Base-by-base conservation (phyloP, 2,888 invertebrate species). In the Orchesella flavescens region DNA sequence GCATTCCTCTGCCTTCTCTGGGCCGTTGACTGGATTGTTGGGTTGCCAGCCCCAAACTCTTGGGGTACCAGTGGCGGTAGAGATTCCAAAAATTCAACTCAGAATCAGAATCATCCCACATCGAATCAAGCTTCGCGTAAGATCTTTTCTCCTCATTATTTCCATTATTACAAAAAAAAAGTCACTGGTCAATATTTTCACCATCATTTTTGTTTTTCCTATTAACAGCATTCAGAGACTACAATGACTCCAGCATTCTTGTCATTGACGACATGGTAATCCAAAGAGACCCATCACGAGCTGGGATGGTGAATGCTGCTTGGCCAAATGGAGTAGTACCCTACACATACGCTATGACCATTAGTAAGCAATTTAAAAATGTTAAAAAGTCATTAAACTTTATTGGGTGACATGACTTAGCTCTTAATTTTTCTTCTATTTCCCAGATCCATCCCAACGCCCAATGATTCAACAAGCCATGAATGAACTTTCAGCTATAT, bases 181-280 rank as follows among this genome's bases (percentile, higher is more conserved):
- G n/a, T n/a, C n/a, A n/a, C n/a, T n/a, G n/a, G n/a, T n/a, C n/a
- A n/a, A n/a, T n/a, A n/a, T n/a, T n/a, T n/a, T n/a, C n/a, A n/a
- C n/a, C n/a, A n/a, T n/a, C n/a, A n/a, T n/a, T n/a, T n/a, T n/a
- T n/a, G n/a, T n/a, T n/a, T n/a, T n/a, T n/a, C n/a, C n/a, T n/a
- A n/a, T 34, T 66, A 7, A 19, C 19, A 85, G 83, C 68, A n/a
- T 74, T 77, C 17, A 34, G 34, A 13, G 77, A 73, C 7, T 43
- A 75, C n/a, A 80, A 83, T 15, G 83, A 84, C 49, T 83, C 80
- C 5, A 49, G 43, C 2, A 68, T 73, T 49, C 4, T 74, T 12
- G 79, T 83, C 0, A 57, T 84, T 13, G 86, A 86, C 43, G 86
- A 86, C 59, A 86, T 86, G 86, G 57, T 86, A 10, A 77, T 86